phyloP scores from a whole-genome alignment of 2,888 invertebrate species.

The Drosophila gaucha region DNA sequence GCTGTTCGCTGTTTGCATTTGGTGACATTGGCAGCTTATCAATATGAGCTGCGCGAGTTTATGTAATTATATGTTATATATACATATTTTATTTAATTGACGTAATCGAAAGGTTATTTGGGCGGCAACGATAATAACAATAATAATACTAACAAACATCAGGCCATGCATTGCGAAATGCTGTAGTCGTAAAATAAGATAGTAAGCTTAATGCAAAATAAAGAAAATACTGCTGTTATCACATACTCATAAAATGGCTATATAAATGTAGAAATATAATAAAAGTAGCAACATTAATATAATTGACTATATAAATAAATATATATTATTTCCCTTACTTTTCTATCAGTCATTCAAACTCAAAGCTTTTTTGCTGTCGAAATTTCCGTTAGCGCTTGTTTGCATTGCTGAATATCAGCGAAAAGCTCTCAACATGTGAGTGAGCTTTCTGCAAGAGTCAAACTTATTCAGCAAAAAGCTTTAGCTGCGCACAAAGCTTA shows the following conservation, averaged over 20 bases:
- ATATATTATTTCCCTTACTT: not conserved
- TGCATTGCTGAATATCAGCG: constrained; percentile 20
- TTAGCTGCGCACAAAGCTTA: constrained; percentile 1
- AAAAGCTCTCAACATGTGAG: constrained; percentile 28
- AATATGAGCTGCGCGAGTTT: constrained; percentile 54
- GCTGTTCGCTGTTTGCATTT: constrained; percentile 49
- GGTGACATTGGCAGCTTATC: constrained; percentile 47
- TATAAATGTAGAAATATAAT: not conserved
- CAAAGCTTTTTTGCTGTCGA: constrained; percentile 23
- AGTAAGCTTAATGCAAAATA: constrained; percentile 6
- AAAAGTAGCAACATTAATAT: not conserved
- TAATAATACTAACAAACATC: constrained; percentile 10
- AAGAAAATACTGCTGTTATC: not conserved
- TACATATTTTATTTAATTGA: constrained; percentile 66
- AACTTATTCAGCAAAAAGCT: constrained; percentile 63
- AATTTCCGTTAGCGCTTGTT: constrained; percentile 31
- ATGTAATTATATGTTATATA: constrained; percentile 56
- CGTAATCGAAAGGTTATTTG: constrained; percentile 70
- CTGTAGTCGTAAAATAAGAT: constrained; percentile 14
- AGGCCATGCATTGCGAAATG: constrained; percentile 12
- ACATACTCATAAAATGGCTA: not conserved
- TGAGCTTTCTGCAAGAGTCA: constrained; percentile 33
- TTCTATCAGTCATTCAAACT: not conserved
- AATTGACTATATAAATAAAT: not conserved
- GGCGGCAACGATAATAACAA: constrained; percentile 49